Evolutionary conservation across 2,797 vertebrate genomes (phyloP).

Genomic region (Cyprinodon diabolis): DNA sequence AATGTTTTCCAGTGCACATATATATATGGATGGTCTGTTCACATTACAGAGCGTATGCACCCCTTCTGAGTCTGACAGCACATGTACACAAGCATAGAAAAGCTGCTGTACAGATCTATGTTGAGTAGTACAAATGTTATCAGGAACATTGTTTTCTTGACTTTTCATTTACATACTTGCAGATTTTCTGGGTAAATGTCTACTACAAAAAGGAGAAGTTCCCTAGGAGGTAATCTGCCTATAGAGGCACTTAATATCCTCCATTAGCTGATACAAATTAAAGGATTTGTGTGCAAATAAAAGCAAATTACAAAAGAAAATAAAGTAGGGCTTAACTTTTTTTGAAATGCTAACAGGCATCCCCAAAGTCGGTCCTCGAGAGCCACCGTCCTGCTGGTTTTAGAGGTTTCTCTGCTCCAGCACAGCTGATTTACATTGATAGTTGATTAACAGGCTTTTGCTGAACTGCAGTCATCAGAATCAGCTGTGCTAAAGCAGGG

Average conservation of each 20-base stretch:
- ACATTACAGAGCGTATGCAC: background rate
- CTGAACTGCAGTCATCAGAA: too few species aligned
- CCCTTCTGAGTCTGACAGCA: too few species aligned
- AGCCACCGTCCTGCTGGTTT: too few species aligned
- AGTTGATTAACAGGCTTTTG: too few species aligned
- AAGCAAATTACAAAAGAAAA: background rate
- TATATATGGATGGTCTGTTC: background rate
- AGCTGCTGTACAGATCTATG: too few species aligned
- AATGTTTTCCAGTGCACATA: background rate
- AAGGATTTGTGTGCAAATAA: background rate
- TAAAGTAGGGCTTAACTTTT: background rate
- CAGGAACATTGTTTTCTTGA: too few species aligned
- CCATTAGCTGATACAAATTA: background rate
- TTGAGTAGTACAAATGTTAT: too few species aligned
- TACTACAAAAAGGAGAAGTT: background rate
- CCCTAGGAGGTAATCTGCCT: background rate
- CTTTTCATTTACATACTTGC: background rate
- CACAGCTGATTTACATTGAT: too few species aligned
- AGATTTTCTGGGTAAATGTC: background rate
- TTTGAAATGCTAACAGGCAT: background rate
- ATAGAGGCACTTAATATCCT: background rate
- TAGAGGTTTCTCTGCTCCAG: too few species aligned
- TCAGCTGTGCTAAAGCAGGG: too few species aligned
- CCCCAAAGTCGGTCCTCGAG: too few species aligned
- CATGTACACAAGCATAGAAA: too few species aligned